Percentiles rank a stretch among this genome's conserved stretches.
Evolutionary conservation across 2,888 invertebrate genomes (phyloP).

Genomic region (Drosophila glabriapex): DNA sequence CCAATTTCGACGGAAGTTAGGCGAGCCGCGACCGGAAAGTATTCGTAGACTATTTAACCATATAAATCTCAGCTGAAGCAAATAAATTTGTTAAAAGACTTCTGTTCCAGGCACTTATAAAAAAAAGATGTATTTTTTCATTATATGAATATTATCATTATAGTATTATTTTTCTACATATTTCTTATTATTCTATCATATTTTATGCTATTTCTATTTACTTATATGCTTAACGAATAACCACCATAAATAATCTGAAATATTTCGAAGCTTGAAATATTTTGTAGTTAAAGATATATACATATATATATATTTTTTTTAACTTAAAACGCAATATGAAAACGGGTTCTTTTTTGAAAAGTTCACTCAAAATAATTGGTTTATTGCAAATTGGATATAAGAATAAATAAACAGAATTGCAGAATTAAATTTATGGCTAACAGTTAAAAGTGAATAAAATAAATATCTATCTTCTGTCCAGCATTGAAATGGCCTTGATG

Average conservation of each 20-base stretch:
- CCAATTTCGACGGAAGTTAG: slow-evolving; percentile 28
- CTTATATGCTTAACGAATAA: not conserved
- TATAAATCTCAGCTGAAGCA: not conserved
- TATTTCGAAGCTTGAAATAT: slow-evolving; percentile 3
- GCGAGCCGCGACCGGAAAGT: slow-evolving; percentile 11
- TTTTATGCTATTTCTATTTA: not conserved
- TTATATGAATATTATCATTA: too few relatives aligned
- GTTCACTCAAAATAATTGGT: slow-evolving; percentile 37
- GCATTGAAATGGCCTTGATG: slow-evolving; percentile 42
- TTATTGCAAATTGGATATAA: not conserved
- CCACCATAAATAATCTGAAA: slow-evolving; percentile 6
- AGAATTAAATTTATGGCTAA: slow-evolving; percentile 19
- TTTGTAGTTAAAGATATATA: not conserved
- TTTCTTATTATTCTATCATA: not conserved
- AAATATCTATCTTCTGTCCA: slow-evolving; percentile 1
- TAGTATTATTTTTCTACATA: not conserved
- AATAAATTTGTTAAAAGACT: slow-evolving; percentile 1
- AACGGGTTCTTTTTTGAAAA: slow-evolving; percentile 31
- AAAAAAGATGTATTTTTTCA: not conserved
- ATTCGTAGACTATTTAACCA: not conserved
- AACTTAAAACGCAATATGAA: slow-evolving; percentile 5
- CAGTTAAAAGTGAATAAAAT: not conserved
- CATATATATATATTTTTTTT: not conserved
- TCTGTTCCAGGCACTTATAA: not conserved
- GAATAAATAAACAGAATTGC: not conserved